A percentile compares a stretch with the other conserved stretches of the same genome.
Conservation (phyloP, 2,797 vertebrate genomes). For the Rhinophrynus dorsalis region DNA sequence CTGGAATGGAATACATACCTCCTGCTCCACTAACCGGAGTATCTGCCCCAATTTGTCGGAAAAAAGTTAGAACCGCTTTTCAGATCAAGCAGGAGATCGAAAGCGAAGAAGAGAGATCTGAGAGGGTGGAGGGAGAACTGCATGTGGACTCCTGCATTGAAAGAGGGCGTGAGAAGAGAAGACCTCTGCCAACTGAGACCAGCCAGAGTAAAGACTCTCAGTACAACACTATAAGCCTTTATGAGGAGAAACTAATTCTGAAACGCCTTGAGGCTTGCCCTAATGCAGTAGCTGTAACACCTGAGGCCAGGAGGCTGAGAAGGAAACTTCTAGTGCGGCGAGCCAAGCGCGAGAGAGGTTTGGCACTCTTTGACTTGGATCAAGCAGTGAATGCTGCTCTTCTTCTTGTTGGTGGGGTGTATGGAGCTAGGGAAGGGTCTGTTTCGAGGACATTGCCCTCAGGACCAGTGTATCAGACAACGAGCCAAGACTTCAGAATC, state of each 20-base stretch:
- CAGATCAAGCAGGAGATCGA: conserved; percentile 91
- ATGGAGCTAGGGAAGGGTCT: conserved; percentile 73
- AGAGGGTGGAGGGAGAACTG: conserved; percentile 65
- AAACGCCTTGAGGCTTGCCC: conserved; percentile 84
- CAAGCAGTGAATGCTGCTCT: conserved; percentile 82
- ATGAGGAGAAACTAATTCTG: conserved; percentile 87
- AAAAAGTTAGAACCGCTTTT: conserved; percentile 76
- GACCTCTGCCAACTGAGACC: conserved; percentile 66
- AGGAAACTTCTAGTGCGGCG: conserved; percentile 88
- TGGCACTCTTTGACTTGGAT: conserved; percentile 90
- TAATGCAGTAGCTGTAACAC: conserved; percentile 82
- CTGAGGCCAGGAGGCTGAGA: conserved; percentile 83
- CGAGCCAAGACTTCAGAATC: conserved; percentile 85
- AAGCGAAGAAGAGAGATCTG: conserved; percentile 85
- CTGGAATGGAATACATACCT: conserved; percentile 89
- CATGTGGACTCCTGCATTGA: conserved; percentile 53
- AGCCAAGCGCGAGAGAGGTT: conserved; percentile 84
- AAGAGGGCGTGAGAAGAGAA: conserved; percentile 68
- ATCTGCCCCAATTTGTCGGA: conserved; percentile 65
- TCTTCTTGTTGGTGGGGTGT: conserved; percentile 85
- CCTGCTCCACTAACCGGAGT: conserved; percentile 62
- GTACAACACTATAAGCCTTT: conserved; percentile 75
- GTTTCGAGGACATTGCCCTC: conserved; percentile 55
- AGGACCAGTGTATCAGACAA: conserved; percentile 74
- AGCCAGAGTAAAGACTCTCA: conserved; percentile 60